These are phyloP conservation scores for Lepidostoma basale DNA, from an alignment of 1,140 invertebrate species.

Conservation along the genomic window DNA sequence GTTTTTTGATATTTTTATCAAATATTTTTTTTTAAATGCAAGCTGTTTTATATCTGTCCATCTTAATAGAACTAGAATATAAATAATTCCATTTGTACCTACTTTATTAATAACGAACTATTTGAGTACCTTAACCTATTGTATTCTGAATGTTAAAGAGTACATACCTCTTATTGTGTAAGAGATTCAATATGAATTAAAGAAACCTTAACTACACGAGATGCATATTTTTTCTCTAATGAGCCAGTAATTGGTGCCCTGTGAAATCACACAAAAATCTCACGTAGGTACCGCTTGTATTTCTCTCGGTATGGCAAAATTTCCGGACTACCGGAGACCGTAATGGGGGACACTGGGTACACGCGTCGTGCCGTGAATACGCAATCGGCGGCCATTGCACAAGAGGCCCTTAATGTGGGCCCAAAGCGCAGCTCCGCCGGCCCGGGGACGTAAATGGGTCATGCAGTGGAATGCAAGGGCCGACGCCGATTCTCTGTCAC, in stretches of 20 bases:
- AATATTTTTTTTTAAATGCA: too few species aligned
- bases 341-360: background rate
- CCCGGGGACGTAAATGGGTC: conserved; percentile 7
- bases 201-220: too few species aligned
- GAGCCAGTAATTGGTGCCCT: background rate
- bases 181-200: too few species aligned
- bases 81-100: too few species aligned
- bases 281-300: background rate
- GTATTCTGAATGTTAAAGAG: too few species aligned
- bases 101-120: too few species aligned
- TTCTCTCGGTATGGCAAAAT: background rate
- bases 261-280: background rate
- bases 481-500: background rate
- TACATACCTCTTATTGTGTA: too few species aligned
- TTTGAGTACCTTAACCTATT: too few species aligned
- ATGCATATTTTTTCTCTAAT: background rate
- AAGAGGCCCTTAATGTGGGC: conserved; percentile 1
- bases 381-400: conserved; percentile 10
- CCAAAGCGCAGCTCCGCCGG: conserved; percentile 9
- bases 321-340: background rate
- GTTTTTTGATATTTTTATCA: too few species aligned
- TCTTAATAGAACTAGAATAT: too few species aligned
- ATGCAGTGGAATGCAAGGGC: conserved; percentile 30
- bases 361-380: conserved; percentile 1
- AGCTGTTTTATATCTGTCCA: too few species aligned